Base-by-base conservation (phyloP, 2,888 invertebrate species). In the Salpingus planirostris region DNA sequence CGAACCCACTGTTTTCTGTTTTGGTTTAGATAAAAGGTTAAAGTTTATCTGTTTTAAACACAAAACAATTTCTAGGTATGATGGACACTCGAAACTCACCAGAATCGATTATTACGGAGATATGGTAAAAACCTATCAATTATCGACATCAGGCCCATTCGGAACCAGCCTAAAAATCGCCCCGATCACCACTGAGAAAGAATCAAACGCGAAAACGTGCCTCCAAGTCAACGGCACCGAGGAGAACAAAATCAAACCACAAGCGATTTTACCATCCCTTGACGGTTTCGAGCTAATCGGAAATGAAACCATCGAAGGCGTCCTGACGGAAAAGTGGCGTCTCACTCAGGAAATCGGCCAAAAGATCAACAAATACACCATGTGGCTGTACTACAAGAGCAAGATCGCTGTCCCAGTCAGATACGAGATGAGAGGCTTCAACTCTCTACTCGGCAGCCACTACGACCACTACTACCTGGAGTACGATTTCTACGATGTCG, bases 371-470 rank as follows among this genome's bases (percentile, higher is more conserved):
- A 84, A 84, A 39, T 95, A 93, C 58, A 84, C 82, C 0, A 74
- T 93, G 69, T 93, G 90, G 88, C 73, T 92, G 29, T 75, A 78
- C 27, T 82, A 78, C 53, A 78, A 74, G 70, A 80, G 74, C 55
- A 55, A 67, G 6, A 54, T 76, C 40, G 76, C 86, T 5, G 76
- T 88, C 24, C 87, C 84, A 1, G 73, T 83, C 23, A 74, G 76
- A 58, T 96, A 93, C 60, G 90, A 93, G 66, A 96, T 96, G 95
- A 79, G 78, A 55, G 96, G 95, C 1, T 95, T 75, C 63, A 93
- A 96, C 61, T 77, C 81, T 0, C 68, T 96, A 1, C 68, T 96
- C n/a, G 93, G 93, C 1, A 93, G 93, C 0, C 95, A 96, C 63
- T 95, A 86, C 57, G 95, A 96, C 63, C 92, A 93, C 61, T 96